Percentiles rank a stretch among this genome's conserved stretches.
phyloP scores from a whole-genome alignment of 2,888 invertebrate genomes.

The Gastracanthus pulcherrimus region DNA sequence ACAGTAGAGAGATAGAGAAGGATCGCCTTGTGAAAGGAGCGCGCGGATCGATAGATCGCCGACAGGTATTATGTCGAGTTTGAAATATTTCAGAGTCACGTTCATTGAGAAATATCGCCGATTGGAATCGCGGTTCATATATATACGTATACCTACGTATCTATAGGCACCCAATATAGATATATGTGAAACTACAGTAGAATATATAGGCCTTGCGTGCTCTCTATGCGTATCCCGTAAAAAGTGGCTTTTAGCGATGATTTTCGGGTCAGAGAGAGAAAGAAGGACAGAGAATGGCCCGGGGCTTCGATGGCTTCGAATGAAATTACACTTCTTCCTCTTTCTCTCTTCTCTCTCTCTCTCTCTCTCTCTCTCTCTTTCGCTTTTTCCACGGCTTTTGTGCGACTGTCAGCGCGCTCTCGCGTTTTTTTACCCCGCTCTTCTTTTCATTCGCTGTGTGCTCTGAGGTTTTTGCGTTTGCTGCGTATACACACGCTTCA shows the following conservation, averaged over 20 bases:
- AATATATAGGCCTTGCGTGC: slow-evolving; percentile 6
- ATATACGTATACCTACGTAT: not conserved
- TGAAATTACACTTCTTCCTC: slow-evolving; percentile 41
- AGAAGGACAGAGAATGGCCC: too few species aligned
- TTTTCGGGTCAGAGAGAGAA: slow-evolving; percentile 43
- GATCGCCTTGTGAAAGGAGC: not conserved
- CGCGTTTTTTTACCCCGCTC: not conserved
- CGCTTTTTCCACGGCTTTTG: slow-evolving; percentile 6
- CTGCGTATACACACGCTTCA: not conserved
- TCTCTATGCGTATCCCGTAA: slow-evolving; percentile 3
- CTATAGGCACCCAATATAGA: not conserved
- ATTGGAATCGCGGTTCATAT: slow-evolving; percentile 37
- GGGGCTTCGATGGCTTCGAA: slow-evolving; percentile 9
- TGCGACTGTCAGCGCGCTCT: slow-evolving; percentile 27
- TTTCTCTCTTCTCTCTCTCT: not conserved
- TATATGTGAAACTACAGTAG: not conserved
- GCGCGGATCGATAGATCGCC: slow-evolving; percentile 28
- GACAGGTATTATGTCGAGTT: slow-evolving; percentile 49
- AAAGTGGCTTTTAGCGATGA: slow-evolving; percentile 50
- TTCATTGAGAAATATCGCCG: slow-evolving; percentile 59
- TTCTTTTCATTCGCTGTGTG: slow-evolving; percentile 17
- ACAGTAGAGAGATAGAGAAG: not conserved
- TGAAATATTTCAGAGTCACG: slow-evolving; percentile 56
- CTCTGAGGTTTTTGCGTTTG: not conserved
- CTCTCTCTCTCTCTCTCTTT: too few species aligned